Percentiles rank a stretch among this genome's conserved stretches.
These are phyloP conservation scores for Irena cyanogastra DNA, from an alignment of 2,113 vertebrate genomes.

Conservation along the genomic window DNA sequence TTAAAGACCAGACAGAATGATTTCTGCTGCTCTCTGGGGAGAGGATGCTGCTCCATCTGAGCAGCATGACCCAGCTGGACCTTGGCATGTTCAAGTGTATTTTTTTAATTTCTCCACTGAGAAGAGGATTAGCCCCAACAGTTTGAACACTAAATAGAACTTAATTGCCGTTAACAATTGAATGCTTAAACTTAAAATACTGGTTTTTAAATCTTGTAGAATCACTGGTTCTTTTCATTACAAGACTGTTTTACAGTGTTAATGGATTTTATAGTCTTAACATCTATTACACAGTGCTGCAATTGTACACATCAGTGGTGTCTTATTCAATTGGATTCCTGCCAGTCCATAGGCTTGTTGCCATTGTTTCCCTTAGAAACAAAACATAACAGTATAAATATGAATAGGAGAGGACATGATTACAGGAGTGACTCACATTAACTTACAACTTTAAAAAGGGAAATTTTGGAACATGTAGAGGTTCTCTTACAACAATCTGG, in stretches of 20 bases:
- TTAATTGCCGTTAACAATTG: background rate
- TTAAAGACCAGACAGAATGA: background rate
- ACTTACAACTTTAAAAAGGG: slow-evolving; percentile 36
- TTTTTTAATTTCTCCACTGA: background rate
- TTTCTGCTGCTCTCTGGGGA: background rate
- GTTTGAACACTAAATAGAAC: background rate
- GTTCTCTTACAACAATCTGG: background rate
- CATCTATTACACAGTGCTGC: background rate
- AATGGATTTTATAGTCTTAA: slow-evolving; percentile 14
- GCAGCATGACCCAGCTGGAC: background rate
- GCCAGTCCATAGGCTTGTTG: slow-evolving; percentile 30
- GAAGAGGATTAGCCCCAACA: background rate
- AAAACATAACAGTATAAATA: slow-evolving; percentile 62
- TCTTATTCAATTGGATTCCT: slow-evolving; percentile 16
- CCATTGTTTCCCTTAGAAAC: slow-evolving; percentile 63
- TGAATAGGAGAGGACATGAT: slow-evolving; percentile 37
- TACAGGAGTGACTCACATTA: slow-evolving; percentile 56
- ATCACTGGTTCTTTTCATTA: background rate
- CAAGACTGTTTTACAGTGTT: background rate
- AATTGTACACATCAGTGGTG: slow-evolving; percentile 10
- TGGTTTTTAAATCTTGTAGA: background rate
- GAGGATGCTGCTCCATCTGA: background rate
- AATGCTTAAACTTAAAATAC: background rate
- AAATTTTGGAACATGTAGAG: slow-evolving; percentile 21
- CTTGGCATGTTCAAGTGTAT: fast-evolving